Percentiles rank a stretch among this genome's conserved stretches.
Evolutionary conservation across 1,140 invertebrate genomes (phyloP).

Genomic region (Drosophila carrolli): DNA sequence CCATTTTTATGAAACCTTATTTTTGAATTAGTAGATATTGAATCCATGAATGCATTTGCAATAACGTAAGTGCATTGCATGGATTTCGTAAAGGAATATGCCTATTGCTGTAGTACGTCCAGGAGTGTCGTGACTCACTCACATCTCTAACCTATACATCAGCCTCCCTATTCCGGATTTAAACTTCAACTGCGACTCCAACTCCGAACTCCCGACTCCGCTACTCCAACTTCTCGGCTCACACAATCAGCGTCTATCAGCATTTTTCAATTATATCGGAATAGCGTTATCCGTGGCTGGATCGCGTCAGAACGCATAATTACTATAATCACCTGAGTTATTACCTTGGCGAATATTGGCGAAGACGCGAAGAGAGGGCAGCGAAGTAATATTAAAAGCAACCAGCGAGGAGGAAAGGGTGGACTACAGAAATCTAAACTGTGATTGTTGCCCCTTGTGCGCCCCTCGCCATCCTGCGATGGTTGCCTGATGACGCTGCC

Average conservation of each 20-base stretch:
- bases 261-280: conserved; percentile 85
- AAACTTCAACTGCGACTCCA: conserved; percentile 16
- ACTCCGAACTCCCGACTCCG: conserved; percentile 13
- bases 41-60: too few species aligned
- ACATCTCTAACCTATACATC: conserved; percentile 1
- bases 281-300: conserved; percentile 84
- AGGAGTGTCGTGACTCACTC: too few species aligned
- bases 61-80: too few species aligned
- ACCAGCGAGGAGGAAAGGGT: conserved; percentile 17
- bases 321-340: conserved; percentile 85
- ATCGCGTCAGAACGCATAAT: conserved; percentile 85
- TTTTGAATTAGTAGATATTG: too few species aligned
- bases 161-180: conserved; percentile 17
- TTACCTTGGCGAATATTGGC: conserved; percentile 84
- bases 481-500: conserved; percentile 35
- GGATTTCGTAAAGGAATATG: too few species aligned
- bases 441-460: conserved; percentile 61
- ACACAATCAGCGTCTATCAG: conserved; percentile 84
- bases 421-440: conserved; percentile 74
- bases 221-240: conserved; percentile 33
- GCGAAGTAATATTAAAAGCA: conserved; percentile 76
- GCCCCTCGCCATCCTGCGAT: conserved; percentile 18
- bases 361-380: conserved; percentile 58
- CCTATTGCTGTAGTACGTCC: too few species aligned
- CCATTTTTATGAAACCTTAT: too few species aligned